A percentile compares a stretch with the other conserved stretches of the same genome.
phyloP scores from a whole-genome alignment of 2,888 invertebrate genomes.

The Mesorhabditis belari region DNA sequence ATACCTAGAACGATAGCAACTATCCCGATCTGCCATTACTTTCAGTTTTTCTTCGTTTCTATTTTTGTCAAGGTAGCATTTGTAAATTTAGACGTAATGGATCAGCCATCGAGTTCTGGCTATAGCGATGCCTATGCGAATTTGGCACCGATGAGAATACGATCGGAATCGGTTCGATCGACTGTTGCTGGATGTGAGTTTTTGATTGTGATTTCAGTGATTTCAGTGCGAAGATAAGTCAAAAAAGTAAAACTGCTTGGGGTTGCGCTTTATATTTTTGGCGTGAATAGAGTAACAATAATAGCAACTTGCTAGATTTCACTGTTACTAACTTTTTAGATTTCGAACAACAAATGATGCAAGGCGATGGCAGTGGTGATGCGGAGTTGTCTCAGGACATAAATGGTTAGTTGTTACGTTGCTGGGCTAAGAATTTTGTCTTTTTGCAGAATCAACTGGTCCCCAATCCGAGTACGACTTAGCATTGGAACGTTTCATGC shows the following conservation, averaged over 20 bases:
- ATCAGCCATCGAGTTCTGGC: background rate
- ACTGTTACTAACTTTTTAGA: background rate
- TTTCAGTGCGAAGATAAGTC: too few relatives aligned
- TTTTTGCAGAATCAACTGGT: background rate
- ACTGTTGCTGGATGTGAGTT: too few relatives aligned
- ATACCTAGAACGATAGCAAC: too few relatives aligned
- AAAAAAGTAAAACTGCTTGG: too few relatives aligned
- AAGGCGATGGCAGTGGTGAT: background rate
- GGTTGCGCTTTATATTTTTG: too few relatives aligned
- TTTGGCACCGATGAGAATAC: background rate
- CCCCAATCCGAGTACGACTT: background rate
- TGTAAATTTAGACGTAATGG: background rate
- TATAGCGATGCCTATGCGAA: background rate
- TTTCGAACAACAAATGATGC: background rate
- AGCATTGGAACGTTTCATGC: constrained; percentile 13
- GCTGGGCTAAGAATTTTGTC: background rate
- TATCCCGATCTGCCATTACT: too few relatives aligned
- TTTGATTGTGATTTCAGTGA: too few relatives aligned
- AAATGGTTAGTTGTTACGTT: background rate
- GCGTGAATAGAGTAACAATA: too few relatives aligned
- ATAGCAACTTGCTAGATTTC: background rate
- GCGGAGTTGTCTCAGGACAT: too few relatives aligned
- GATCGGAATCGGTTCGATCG: background rate
- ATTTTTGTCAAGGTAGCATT: too few relatives aligned
- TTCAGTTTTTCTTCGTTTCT: too few relatives aligned